These are phyloP conservation scores for Salmo trutta DNA, from an alignment of 2,797 vertebrate genomes.

Conservation along the genomic window DNA sequence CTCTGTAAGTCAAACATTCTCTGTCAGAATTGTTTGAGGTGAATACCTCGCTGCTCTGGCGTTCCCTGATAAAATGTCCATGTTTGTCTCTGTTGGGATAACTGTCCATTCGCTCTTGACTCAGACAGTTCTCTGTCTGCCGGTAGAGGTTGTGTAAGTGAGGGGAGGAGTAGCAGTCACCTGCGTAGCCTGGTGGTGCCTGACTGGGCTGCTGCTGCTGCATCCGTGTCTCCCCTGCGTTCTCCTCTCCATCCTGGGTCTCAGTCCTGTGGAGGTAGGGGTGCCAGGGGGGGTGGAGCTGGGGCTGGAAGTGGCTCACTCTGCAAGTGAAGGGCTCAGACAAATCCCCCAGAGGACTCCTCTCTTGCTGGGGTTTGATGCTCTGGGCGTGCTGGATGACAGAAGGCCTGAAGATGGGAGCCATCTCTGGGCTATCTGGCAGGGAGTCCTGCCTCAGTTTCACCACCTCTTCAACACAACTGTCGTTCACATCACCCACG, in stretches of 20 bases:
- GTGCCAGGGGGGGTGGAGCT: constrained; percentile 82
- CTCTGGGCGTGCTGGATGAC: constrained; percentile 95
- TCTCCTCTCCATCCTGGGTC: constrained; percentile 80
- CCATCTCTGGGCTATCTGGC: constrained; percentile 71
- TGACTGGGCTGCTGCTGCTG: constrained; percentile 72
- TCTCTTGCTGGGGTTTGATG: constrained; percentile 83
- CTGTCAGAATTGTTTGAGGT: constrained; percentile 82
- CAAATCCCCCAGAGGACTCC: constrained; percentile 65
- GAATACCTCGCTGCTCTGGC: constrained; percentile 78
- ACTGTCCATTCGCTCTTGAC: constrained; percentile 82
- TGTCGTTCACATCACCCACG: constrained; percentile 78
- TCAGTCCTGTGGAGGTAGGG: constrained; percentile 79
- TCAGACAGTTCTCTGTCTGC: constrained; percentile 89
- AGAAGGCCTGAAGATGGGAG: constrained; percentile 84
- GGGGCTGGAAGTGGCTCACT: constrained; percentile 76
- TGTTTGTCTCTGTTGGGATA: constrained; percentile 81
- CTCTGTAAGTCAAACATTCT: constrained; percentile 80
- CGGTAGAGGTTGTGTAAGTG: constrained; percentile 91
- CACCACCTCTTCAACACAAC: constrained; percentile 73
- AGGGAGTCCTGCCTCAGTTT: constrained; percentile 69
- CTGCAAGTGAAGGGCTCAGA: constrained; percentile 78
- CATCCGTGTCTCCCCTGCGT: constrained; percentile 77
- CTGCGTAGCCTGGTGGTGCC: constrained; percentile 78
- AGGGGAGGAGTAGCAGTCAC: constrained; percentile 90
- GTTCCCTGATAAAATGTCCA: constrained; percentile 77